phyloP scores from a whole-genome alignment of 2,888 invertebrate species.

The Clusia tigrina region DNA sequence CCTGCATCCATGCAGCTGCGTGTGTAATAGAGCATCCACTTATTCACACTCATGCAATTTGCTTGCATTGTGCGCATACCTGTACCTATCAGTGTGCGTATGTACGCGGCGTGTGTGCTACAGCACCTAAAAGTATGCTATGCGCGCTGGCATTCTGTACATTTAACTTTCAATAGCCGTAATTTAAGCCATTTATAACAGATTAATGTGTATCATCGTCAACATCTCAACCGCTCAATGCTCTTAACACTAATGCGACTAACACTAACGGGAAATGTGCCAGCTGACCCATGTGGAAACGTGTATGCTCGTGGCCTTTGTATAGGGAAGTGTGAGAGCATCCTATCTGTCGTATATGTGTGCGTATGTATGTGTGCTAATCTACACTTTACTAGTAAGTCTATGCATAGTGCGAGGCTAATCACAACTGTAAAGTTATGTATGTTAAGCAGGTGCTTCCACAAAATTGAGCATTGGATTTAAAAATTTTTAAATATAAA shows the following conservation, averaged over 20 bases:
- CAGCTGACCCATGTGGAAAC: neutral
- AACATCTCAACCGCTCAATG: slow-evolving; percentile 13
- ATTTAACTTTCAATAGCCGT: slow-evolving; percentile 23
- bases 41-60: too few species aligned
- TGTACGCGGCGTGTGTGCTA: too few species aligned
- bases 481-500: too few species aligned
- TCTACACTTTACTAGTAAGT: slow-evolving; percentile 21
- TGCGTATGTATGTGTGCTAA: slow-evolving; percentile 8
- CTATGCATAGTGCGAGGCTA: neutral
- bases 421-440: neutral
- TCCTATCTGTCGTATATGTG: neutral
- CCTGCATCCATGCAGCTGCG: too few species aligned
- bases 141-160: neutral
- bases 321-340: neutral
- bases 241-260: slow-evolving; percentile 5
- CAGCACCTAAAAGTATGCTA: slow-evolving; percentile 24
- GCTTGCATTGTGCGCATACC: too few species aligned
- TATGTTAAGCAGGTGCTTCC: too few species aligned
- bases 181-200: slow-evolving; percentile 32
- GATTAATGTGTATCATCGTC: slow-evolving; percentile 30
- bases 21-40: too few species aligned
- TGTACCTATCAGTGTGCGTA: too few species aligned
- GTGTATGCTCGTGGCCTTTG: neutral
- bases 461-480: too few species aligned
- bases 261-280: neutral